A percentile compares a stretch with the other conserved stretches of the same genome.
Evolutionary conservation across 2,888 invertebrate species (phyloP).

Genomic region (Lydus trimaculatus): DNA sequence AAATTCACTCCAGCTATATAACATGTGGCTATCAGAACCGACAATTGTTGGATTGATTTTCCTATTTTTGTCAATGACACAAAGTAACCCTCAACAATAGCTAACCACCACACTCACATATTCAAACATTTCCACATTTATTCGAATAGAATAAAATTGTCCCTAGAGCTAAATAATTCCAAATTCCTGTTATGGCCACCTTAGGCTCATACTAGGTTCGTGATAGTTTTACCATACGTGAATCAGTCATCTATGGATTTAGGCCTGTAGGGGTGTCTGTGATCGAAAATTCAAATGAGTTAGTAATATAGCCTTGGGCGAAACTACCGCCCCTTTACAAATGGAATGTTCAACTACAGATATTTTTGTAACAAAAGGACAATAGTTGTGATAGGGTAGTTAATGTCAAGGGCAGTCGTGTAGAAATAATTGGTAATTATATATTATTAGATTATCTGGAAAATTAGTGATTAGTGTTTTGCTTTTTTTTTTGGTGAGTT

Average conservation of each 20-base stretch:
- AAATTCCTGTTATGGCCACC: conserved; percentile 28
- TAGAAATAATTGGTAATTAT: background rate
- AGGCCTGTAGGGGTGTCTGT: conserved; percentile 34
- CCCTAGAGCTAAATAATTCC: conserved; percentile 8
- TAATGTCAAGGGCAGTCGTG: background rate
- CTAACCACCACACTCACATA: background rate
- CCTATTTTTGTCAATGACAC: conserved; percentile 4
- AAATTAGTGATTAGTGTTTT: background rate
- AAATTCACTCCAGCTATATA: background rate
- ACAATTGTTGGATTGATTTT: background rate
- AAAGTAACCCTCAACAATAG: background rate
- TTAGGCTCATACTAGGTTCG: conserved; percentile 20
- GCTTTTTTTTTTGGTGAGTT: background rate
- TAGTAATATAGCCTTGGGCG: conserved; percentile 37
- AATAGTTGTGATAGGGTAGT: background rate
- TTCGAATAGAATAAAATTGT: background rate
- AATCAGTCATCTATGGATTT: conserved; percentile 25
- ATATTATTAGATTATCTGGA: background rate
- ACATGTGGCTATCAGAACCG: background rate
- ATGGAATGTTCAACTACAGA: background rate
- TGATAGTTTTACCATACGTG: background rate
- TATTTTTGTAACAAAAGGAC: background rate
- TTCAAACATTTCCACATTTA: background rate
- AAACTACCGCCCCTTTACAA: background rate
- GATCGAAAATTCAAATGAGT: conserved; percentile 46